Percentiles rank a stretch among this genome's conserved stretches.
Evolutionary conservation across 2,888 invertebrate species (phyloP).

Genomic region (Lepidochrysops patricia): DNA sequence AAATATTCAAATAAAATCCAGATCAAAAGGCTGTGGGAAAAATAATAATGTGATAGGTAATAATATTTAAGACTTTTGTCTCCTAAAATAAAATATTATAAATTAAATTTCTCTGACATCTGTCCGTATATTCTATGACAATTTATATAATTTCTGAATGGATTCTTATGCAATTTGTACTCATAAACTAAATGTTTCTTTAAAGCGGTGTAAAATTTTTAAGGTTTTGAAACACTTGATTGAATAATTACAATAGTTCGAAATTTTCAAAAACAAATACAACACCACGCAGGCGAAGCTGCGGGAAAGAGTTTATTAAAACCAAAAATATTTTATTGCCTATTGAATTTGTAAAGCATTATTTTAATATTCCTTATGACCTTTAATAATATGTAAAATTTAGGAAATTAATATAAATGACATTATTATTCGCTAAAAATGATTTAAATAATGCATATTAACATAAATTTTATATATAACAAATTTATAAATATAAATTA

Average conservation of each 20-base stretch:
- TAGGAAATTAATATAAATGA: background rate
- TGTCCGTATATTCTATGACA: too few species aligned
- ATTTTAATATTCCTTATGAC: background rate
- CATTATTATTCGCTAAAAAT: background rate
- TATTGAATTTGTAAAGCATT: background rate
- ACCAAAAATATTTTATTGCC: background rate
- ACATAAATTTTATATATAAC: background rate
- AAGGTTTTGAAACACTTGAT: too few species aligned
- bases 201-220: too few species aligned
- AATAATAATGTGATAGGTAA: background rate
- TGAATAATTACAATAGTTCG: too few species aligned
- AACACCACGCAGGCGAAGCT: too few species aligned
- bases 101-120: too few species aligned
- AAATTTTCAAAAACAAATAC: background rate
- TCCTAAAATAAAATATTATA: background rate
- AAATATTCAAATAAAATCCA: background rate
- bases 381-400: background rate
- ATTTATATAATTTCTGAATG: too few species aligned
- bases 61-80: too few species aligned
- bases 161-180: too few species aligned
- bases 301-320: too few species aligned
- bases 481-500: too few species aligned
- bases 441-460: background rate
- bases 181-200: too few species aligned
- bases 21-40: background rate